Evolutionary conservation across 2,888 invertebrate genomes (phyloP), one percentile per base, ranked within the genome.

Genomic region (Thymelicus sylvestris): DNA sequence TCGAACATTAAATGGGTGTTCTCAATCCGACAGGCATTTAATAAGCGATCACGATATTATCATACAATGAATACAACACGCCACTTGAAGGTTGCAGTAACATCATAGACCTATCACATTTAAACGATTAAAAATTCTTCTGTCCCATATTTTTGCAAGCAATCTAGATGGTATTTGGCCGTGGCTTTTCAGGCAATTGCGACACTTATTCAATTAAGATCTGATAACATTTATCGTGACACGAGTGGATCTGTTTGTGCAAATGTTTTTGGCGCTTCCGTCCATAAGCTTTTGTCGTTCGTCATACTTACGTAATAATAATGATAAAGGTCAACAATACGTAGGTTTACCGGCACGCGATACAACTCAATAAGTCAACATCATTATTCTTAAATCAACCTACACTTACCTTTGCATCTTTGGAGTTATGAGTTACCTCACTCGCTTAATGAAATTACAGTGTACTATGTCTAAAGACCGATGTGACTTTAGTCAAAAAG

Each of bases 161-260:
- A 78, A 90, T 91, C 89, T 86, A 85, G 88, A 89, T 90, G 87
- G 81, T 78, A 88, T 89, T 87, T 83, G 86, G 84, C 89, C 89
- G 80, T 91, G 89, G 88, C 87, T 88, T 86, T 89, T 89, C 85
- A 86, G 77, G 80, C 78, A 77, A 75, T 89, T 89, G 83, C 87
- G 82, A 88, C 85, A 87, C 73, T 74, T 75, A 83, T 84, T 84
- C 80, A 83, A 83, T 81, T 77, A 82, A 78, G 77, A 86, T 86
- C 82, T 77, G 81, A 83, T 80, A 79, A 50, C 74, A 76, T 77
- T 76, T 75, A 73, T 76, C 74, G 74, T 78, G 75, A 67, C 39
- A 67, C 72, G 70, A 41, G 63, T 72, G 31, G 62, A 65, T 68
- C 50, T 52, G 12, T 39, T 12, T 59, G 39, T 57, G 67, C 15